Evolutionary conservation across 2,888 invertebrate species (phyloP).

Genomic region (Callyntrura sp.): DNA sequence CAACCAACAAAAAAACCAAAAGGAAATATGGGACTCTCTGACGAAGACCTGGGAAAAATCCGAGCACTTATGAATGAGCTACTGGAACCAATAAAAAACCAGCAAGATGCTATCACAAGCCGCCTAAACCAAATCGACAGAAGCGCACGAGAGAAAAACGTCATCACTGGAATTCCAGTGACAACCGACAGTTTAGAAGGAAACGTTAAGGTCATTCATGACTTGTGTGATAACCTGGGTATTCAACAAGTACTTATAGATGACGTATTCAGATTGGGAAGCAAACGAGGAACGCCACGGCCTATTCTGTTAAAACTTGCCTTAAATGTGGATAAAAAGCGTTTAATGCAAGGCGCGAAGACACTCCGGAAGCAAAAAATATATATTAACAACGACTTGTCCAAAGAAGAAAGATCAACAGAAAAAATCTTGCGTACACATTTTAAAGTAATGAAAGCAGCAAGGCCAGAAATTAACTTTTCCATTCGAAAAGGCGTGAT

Average conservation of each 20-base stretch:
- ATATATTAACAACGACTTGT: constrained; percentile 1
- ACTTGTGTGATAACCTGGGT: not conserved
- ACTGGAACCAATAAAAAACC: not conserved
- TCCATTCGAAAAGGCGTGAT: not conserved
- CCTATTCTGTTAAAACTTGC: not conserved
- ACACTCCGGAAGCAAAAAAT: not conserved
- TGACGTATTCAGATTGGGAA: not conserved
- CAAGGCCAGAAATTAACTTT: not conserved
- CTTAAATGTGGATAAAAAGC: not conserved
- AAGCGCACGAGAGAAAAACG: not conserved
- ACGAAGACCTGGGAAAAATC: constrained; percentile 10
- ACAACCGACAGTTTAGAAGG: not conserved
- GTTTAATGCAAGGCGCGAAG: not conserved
- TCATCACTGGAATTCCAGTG: not conserved
- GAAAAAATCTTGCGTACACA: not conserved
- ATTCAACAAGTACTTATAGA: not conserved
- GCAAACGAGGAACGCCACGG: not conserved
- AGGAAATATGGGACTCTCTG: not conserved
- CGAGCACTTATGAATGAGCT: not conserved
- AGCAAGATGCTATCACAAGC: not conserved
- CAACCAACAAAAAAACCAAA: no score
- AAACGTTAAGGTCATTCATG: not conserved
- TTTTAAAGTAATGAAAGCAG: not conserved
- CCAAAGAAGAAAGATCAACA: not conserved
- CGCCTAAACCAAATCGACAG: not conserved